Base-by-base conservation (phyloP, 2,888 invertebrate genomes). In the Andrena bucephala region DNA sequence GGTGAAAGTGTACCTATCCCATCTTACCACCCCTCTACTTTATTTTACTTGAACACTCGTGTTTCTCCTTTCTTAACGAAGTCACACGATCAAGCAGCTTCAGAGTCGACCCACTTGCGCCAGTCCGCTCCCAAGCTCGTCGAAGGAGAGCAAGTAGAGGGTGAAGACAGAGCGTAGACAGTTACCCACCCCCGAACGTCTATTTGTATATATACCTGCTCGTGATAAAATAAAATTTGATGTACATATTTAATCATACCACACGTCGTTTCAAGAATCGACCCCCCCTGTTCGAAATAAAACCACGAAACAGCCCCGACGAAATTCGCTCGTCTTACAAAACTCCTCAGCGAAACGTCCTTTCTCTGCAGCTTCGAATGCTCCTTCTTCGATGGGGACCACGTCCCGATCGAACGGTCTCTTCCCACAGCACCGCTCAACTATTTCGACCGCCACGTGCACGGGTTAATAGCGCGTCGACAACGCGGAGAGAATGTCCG, bases 151-250 rank as follows among this genome's bases (percentile, higher is more conserved):
- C 63, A 84, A 83, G 80, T 81, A 83, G 83, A 84, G 70, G 76
- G 77, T 66, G 84, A 86, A 76, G 76, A 84, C 79, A 68, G 83
- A 79, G 78, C 77, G 84, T 88, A 88, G 88, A 83, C 82, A 88
- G 83, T 84, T 85, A 86, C 83, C 82, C 86, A 80, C 86, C 85
- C 85, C 87, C 79, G 83, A 90, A 91, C 90, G 91, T 92, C 91
- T 92, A 92, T 93, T 93, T 93, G 94, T 94, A 94, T 93, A 92
- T 92, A 94, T 87, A 93, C 90, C 88, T 91, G 90, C 90, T 93
- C 92, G 92, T 93, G 92, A 93, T 92, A 87, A 91, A 93, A 93
- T 92, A 93, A 92, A 93, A 92, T 92, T 93, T 91, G 92, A 93
- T 93, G 93, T 93, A 93, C 92, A 93, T 93, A 93, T 93, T 92